Evolutionary conservation across 2,113 vertebrate species (phyloP), one percentile per base, ranked within the genome.

Genomic region (Phoenicopterus ruber): DNA sequence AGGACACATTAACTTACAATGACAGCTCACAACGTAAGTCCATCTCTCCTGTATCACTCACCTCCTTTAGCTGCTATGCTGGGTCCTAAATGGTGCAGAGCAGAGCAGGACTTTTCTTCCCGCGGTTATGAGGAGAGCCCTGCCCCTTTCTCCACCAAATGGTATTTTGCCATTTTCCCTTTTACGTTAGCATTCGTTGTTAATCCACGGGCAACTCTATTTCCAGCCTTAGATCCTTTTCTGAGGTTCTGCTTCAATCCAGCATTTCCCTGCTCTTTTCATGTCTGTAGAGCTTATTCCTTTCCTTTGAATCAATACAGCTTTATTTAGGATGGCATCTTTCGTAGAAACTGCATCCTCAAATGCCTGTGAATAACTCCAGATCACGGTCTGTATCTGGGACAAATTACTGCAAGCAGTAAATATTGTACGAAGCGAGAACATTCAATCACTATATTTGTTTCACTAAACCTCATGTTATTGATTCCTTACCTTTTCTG

Each of bases 391-490:
- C 65, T 70, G 9, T 69, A 59, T 54, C 25, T 83, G 17, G 71
- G 50, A 86, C 42, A 86, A 95, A 93, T 81, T 42, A 62, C 52
- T 82, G 57, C 50, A 67, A 50, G 50, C 6, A 7, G 79, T 69
- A 96, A 85, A 85, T 76, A 85, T 3, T 47, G 16, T 34, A 87
- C 8, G 16, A 14, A 70, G 22, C 38, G 29, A 93, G 94, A 91
- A 89, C 89, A 65, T 10, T 90, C 47, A 89, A 36, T 91, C 89
- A 61, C 85, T 57, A 42, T 47, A 61, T 52, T 83, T 79, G 59
- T 78, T 91, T 89, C 89, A 85, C 86, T 71, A 70, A 95, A 94
- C 52, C 36, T 92, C 50, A 18, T 10, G 42, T 93, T 92, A 97
- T 79, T 11, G 36, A 94, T 84, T 94, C 59, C 78, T 65, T 70